Conservation (phyloP, 2,113 vertebrate genomes). For the Uria lomvia region DNA sequence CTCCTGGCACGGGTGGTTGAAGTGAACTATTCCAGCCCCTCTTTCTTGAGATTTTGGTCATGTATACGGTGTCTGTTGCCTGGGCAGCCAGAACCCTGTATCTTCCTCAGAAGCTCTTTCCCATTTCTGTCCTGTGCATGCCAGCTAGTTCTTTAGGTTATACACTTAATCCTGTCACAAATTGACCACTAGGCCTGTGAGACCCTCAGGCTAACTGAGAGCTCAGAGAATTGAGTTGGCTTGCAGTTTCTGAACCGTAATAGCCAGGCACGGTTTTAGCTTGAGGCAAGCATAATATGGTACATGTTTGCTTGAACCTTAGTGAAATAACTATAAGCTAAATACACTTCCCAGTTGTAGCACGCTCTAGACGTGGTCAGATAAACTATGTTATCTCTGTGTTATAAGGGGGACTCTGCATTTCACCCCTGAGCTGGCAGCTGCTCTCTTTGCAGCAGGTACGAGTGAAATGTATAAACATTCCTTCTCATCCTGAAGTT, state of each 20-base stretch:
- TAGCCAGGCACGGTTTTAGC: not conserved
- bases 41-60: not conserved
- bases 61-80: not conserved
- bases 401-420: not conserved
- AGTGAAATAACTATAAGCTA: not conserved
- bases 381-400: not conserved
- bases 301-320: not conserved
- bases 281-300: not conserved
- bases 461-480: not conserved
- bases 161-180: not conserved
- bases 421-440: not conserved
- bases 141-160: not conserved
- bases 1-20: not conserved
- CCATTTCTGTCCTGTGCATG: rapidly evolving
- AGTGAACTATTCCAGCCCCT: not conserved
- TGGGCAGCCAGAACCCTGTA: not conserved
- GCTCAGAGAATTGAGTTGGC: not conserved
- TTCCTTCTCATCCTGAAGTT: not conserved
- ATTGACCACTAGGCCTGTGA: not conserved
- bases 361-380: not conserved
- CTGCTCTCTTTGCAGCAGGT: not conserved
- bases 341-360: not conserved
- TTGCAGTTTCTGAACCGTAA: not conserved
- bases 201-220: not conserved
- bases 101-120: not conserved